phyloP scores from a whole-genome alignment of 2,797 vertebrate genomes.

The Epinephelus coioides region DNA sequence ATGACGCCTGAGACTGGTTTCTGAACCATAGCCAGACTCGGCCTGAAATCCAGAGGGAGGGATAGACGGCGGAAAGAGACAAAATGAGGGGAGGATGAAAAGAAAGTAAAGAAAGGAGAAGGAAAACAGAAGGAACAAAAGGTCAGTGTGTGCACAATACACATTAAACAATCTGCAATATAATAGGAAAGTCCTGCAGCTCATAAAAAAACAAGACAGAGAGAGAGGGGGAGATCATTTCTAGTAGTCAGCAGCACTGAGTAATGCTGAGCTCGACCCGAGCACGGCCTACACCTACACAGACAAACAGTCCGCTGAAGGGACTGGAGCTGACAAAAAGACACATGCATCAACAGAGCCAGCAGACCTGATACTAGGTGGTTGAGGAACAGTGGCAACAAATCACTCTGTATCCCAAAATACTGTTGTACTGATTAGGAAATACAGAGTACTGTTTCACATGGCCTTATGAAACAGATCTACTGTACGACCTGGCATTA shows the following conservation, averaged over 20 bases:
- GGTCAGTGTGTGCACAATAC: conserved; percentile 28
- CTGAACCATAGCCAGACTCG: conserved; percentile 98
- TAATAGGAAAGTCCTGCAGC: conserved; percentile 28
- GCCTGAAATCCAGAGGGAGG: conserved; percentile 82
- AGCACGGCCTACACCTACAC: conserved; percentile 57
- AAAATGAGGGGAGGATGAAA: neutral
- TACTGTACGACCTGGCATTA: neutral
- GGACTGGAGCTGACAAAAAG: conserved; percentile 24
- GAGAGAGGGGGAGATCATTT: conserved; percentile 21
- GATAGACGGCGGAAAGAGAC: neutral
- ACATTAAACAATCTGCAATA: conserved; percentile 22
- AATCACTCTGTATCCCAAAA: neutral
- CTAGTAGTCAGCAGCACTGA: conserved; percentile 40
- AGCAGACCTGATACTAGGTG: neutral
- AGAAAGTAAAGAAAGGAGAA: neutral
- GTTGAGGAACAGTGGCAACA: conserved; percentile 22
- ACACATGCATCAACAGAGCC: conserved; percentile 7
- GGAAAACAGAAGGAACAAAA: neutral
- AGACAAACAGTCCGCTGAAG: conserved; percentile 45
- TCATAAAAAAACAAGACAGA: conserved; percentile 27
- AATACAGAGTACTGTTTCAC: neutral
- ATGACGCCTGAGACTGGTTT: conserved; percentile 97
- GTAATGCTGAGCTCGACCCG: conserved; percentile 45
- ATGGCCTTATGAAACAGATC: conserved; percentile 27
- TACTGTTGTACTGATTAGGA: neutral